Evolutionary conservation across 2,888 invertebrate genomes (phyloP).

Genomic region (Ophonus ardosiacus): DNA sequence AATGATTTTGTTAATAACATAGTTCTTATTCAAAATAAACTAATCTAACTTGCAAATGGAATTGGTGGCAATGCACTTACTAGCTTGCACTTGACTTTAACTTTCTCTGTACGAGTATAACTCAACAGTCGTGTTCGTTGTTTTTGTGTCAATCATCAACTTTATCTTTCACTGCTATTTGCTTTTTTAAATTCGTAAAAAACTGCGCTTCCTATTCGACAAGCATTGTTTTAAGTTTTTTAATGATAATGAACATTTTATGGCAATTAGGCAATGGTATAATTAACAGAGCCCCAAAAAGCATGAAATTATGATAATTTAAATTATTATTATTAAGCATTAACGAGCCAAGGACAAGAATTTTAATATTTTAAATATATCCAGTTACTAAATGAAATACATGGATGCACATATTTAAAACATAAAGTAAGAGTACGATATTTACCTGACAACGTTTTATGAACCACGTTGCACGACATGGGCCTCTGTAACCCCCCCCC

Average conservation of each 20-base stretch:
- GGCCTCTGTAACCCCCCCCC: too few species aligned
- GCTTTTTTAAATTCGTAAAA: background rate
- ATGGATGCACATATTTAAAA: too few species aligned
- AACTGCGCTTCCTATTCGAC: background rate
- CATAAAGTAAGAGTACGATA: too few species aligned
- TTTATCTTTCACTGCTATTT: background rate
- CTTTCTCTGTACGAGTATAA: background rate
- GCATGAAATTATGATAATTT: background rate
- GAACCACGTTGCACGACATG: too few species aligned
- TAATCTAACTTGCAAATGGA: background rate
- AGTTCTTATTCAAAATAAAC: background rate
- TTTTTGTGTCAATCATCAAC: background rate
- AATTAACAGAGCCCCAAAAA: background rate
- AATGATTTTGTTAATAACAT: background rate
- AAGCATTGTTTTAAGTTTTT: background rate
- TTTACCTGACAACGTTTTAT: too few species aligned
- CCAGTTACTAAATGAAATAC: too few species aligned
- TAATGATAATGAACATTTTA: background rate
- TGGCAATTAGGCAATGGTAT: background rate
- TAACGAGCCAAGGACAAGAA: background rate
- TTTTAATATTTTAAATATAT: background rate
- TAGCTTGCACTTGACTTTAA: background rate
- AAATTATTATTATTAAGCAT: background rate
- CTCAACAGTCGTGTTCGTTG: background rate
- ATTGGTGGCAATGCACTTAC: background rate